These are phyloP conservation scores for Agelas oroides DNA, from an alignment of 37 sponge, comb jelly and placozoan species.

Conservation along the genomic window DNA sequence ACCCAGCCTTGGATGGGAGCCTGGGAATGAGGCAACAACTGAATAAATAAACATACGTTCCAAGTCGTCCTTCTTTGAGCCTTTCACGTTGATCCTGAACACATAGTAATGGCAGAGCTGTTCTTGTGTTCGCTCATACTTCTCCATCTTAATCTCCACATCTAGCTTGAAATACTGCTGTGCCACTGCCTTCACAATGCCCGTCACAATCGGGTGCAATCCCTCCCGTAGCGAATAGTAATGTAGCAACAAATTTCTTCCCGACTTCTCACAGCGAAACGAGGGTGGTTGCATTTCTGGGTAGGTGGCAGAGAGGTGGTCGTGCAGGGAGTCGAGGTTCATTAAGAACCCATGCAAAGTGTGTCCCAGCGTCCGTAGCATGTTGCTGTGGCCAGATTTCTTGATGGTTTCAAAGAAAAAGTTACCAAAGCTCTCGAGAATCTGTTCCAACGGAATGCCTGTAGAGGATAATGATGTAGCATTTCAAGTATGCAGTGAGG, in stretches of 20 bases:
- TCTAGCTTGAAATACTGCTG: constrained; percentile 45
- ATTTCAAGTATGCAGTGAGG: neutral
- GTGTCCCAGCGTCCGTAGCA: constrained; percentile 67
- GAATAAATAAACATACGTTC: neutral
- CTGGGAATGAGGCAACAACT: neutral
- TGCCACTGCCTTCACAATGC: constrained; percentile 78
- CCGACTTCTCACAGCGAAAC: constrained; percentile 62
- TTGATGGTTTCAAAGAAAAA: constrained; percentile 70
- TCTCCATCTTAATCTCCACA: constrained; percentile 28
- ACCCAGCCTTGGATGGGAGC: no score
- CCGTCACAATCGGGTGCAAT: constrained; percentile 63
- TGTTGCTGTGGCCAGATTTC: constrained; percentile 69
- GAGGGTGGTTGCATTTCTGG: constrained; percentile 83
- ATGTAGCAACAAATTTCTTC: constrained; percentile 44
- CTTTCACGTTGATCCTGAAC: constrained; percentile 39
- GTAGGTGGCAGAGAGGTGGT: constrained; percentile 76
- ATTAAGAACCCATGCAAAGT: constrained; percentile 66
- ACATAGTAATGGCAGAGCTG: constrained; percentile 48
- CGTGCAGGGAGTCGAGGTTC: constrained; percentile 84
- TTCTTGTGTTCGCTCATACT: constrained; percentile 20
- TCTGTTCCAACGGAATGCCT: constrained; percentile 51
- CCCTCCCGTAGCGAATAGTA: constrained; percentile 75
- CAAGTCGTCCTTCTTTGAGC: neutral
- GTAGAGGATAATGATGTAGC: neutral
- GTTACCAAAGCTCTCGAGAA: constrained; percentile 71